phyloP scores from a whole-genome alignment of 2,797 vertebrate genomes.

The Leptatherina wallacei region DNA sequence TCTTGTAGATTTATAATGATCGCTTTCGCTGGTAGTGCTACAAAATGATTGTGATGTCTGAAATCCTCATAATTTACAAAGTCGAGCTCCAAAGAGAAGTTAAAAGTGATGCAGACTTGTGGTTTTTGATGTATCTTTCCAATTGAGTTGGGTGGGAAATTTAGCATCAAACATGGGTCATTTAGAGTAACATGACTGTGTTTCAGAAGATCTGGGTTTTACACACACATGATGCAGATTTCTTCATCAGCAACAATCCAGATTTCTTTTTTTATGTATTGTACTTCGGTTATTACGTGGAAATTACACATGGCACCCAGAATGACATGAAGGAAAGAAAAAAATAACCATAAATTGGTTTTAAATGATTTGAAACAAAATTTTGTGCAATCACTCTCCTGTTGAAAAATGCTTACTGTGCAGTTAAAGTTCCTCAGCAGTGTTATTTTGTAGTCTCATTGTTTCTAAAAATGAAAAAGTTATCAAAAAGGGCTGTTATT shows the following conservation, averaged over 20 bases:
- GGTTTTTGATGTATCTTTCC: conserved; percentile 65
- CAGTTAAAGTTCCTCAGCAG: not conserved
- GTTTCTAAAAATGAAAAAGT: conserved; percentile 15
- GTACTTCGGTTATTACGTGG: conserved; percentile 41
- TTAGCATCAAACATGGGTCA: conserved; percentile 54
- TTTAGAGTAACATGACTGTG: conserved; percentile 49
- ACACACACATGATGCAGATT: conserved; percentile 43
- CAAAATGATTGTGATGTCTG: conserved; percentile 56
- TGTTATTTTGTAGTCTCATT: conserved; percentile 12
- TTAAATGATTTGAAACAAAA: conserved; percentile 27
- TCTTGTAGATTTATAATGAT: conserved; percentile 57
- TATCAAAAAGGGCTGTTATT: conserved; percentile 11
- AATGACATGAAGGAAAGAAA: conserved; percentile 4
- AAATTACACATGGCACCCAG: not conserved
- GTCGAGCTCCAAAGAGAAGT: conserved; percentile 43
- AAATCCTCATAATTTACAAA: conserved; percentile 75
- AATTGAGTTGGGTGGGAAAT: conserved; percentile 53
- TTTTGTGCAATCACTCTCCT: conserved; percentile 17
- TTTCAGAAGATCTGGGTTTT: conserved; percentile 53
- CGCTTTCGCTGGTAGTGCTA: conserved; percentile 32
- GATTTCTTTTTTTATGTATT: conserved; percentile 64
- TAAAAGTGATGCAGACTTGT: conserved; percentile 62
- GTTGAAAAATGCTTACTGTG: not conserved
- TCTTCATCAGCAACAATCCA: conserved; percentile 39
- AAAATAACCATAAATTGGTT: not conserved